These are phyloP conservation scores for Bolborhynchus lineola DNA, from an alignment of 2,113 vertebrate species.

Conservation along the genomic window DNA sequence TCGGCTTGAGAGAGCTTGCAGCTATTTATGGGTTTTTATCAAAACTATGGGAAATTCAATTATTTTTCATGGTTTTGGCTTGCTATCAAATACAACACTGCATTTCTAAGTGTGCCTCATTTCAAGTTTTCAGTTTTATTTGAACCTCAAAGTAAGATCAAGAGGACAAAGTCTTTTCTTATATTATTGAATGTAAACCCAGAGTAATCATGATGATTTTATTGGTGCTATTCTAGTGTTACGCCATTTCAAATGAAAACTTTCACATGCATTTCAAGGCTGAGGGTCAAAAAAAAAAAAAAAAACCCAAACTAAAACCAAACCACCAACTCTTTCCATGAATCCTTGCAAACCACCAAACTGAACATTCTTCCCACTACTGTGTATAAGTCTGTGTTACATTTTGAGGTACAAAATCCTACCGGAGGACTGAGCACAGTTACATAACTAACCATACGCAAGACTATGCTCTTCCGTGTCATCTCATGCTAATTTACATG, in stretches of 20 bases:
- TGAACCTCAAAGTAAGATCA: background rate
- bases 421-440: background rate
- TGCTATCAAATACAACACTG: background rate
- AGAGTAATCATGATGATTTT: background rate
- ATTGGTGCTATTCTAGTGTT: background rate
- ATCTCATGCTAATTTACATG: background rate
- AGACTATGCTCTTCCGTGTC: background rate
- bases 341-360: background rate
- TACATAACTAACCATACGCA: background rate
- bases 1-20: background rate
- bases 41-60: constrained; percentile 31
- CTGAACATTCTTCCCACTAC: background rate
- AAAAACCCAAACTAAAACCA: background rate
- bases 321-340: background rate
- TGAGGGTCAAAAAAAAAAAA: rapidly evolving
- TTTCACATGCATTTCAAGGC: background rate
- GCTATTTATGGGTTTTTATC: background rate
- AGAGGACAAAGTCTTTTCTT: background rate
- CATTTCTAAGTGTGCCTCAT: background rate
- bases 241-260: background rate
- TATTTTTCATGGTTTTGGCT: constrained; percentile 24
- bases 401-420: background rate
- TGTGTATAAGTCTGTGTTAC: rapidly evolving
- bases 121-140: background rate
- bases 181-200: background rate